phyloP scores from a whole-genome alignment of 2,797 vertebrate genomes.

The Tenualosa ilisha region DNA sequence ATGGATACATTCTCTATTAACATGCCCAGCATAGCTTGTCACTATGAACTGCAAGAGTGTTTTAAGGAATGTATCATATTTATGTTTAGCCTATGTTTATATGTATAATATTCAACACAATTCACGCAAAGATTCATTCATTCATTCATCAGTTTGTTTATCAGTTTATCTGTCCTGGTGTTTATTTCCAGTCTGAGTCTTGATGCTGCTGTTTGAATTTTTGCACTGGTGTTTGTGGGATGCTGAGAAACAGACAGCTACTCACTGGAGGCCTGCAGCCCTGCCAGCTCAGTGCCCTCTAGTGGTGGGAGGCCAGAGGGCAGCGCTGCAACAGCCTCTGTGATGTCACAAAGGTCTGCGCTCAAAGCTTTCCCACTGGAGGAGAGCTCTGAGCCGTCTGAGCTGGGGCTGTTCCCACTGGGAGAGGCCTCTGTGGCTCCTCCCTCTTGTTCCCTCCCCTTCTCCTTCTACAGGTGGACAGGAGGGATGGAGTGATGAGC shows the following conservation, averaged over 20 bases:
- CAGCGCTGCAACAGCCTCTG: slow-evolving; percentile 3
- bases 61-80: neutral
- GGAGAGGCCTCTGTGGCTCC: slow-evolving; percentile 38
- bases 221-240: neutral
- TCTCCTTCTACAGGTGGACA: slow-evolving; percentile 70
- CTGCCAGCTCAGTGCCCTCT: slow-evolving; percentile 46
- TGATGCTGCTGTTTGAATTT: neutral
- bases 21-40: neutral
- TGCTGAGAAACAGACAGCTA: slow-evolving; percentile 23
- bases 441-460: slow-evolving; percentile 72
- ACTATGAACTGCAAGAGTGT: neutral
- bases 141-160: neutral
- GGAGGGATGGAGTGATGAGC: slow-evolving; percentile 49
- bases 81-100: no score
- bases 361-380: neutral
- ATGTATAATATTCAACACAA: no score
- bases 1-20: no score
- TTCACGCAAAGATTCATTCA: neutral
- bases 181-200: neutral
- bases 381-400: slow-evolving; percentile 19
- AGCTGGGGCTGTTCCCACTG: slow-evolving; percentile 50
- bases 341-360: neutral
- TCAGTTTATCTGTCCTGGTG: neutral
- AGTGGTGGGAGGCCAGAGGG: slow-evolving; percentile 39
- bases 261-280: slow-evolving; percentile 50